These are phyloP conservation scores for Hippopotamus amphibius DNA, from an alignment of 2,113 vertebrate genomes.

Conservation along the genomic window DNA sequence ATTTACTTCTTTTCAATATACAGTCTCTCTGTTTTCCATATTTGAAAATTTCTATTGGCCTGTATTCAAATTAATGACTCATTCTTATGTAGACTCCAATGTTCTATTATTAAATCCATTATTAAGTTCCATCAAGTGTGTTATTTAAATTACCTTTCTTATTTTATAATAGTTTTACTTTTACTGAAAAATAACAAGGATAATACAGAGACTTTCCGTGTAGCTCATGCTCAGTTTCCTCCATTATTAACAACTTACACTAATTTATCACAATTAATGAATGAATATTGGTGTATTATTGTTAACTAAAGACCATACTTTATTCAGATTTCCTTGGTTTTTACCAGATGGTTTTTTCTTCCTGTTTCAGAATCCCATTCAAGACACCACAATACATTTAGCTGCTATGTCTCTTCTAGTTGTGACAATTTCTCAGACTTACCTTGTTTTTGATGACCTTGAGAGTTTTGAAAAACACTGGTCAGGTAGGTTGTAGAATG, in stretches of 20 bases:
- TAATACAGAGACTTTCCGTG: accelerated
- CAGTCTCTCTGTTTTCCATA: not conserved
- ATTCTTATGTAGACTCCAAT: not conserved
- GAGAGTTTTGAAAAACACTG: not conserved
- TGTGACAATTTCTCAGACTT: not conserved
- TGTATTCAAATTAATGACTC: not conserved
- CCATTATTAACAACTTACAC: not conserved
- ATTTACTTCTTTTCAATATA: not conserved
- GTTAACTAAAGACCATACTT: not conserved
- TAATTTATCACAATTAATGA: no score
- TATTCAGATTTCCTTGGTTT: no score
- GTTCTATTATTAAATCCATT: not conserved
- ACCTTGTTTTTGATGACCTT: not conserved
- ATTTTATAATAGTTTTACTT: not conserved
- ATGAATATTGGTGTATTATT: not conserved
- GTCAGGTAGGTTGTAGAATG: not conserved
- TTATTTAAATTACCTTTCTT: not conserved
- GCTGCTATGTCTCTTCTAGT: accelerated
- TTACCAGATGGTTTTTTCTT: not conserved
- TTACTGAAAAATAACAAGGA: not conserved
- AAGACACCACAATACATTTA: accelerated
- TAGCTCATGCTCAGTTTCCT: accelerated
- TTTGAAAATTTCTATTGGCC: not conserved
- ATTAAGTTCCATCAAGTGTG: not conserved
- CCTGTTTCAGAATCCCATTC: not conserved